Evolutionary conservation across 2,797 vertebrate species (phyloP).

Genomic region (Ambastaia sidthimunki): DNA sequence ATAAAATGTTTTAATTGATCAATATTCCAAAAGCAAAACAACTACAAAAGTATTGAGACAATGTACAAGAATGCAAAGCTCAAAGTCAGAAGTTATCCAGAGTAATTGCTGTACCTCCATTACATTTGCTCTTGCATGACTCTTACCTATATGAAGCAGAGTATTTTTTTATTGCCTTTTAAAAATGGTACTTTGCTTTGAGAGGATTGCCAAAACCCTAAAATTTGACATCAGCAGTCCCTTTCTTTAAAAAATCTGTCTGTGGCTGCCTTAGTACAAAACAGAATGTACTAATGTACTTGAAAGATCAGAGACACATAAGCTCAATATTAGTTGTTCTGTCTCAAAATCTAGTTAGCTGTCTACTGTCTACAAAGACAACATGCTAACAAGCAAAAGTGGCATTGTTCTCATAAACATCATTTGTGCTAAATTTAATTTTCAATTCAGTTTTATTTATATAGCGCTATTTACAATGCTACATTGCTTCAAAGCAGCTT

Average conservation of each 20-base stretch:
- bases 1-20: neutral
- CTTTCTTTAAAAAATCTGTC: slow-evolving; percentile 59
- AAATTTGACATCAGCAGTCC: slow-evolving; percentile 79
- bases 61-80: too few relatives aligned
- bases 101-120: neutral
- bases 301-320: neutral
- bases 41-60: neutral
- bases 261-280: neutral
- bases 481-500: too few relatives aligned
- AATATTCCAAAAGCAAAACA: neutral
- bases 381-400: neutral
- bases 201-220: neutral
- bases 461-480: too few relatives aligned
- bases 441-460: too few relatives aligned
- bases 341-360: neutral
- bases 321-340: neutral
- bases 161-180: too few relatives aligned
- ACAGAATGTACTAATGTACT: neutral
- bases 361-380: neutral
- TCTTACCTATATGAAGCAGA: too few relatives aligned
- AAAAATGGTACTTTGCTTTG: too few relatives aligned
- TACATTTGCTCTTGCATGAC: too few relatives aligned
- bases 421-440: too few relatives aligned
- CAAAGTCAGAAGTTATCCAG: neutral
- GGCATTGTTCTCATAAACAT: too few relatives aligned